These are phyloP conservation scores for Marmota monax DNA, from an alignment of 2,113 vertebrate genomes.

Conservation along the genomic window DNA sequence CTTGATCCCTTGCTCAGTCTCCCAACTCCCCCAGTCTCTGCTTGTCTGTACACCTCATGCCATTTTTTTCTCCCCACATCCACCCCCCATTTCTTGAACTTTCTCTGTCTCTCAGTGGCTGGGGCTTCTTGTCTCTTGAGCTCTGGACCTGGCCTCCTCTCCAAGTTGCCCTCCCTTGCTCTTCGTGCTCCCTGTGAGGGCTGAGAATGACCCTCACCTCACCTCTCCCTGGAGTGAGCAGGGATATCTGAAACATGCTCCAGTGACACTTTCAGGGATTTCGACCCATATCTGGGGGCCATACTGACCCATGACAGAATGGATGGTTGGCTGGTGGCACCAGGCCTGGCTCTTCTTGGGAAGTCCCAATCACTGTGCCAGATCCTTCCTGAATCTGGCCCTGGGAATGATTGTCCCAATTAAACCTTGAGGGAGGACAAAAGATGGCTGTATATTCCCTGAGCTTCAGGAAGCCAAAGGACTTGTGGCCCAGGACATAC, in stretches of 20 bases:
- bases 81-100: too few relatives aligned
- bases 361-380: not conserved
- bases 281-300: not conserved
- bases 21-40: not conserved
- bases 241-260: not conserved
- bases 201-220: not conserved
- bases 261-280: not conserved
- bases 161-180: not conserved
- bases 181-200: not conserved
- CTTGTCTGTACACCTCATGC: not conserved
- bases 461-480: slow-evolving; percentile 13
- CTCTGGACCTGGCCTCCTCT: too few relatives aligned
- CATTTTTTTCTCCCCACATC: not conserved
- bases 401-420: not conserved
- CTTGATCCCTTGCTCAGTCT: not conserved
- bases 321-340: not conserved
- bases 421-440: not conserved
- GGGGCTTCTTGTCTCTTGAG: too few relatives aligned
- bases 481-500: not conserved
- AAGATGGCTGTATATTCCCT: not conserved
- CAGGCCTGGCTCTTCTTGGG: not conserved
- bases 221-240: not conserved
- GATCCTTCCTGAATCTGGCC: not conserved
- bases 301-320: not conserved
- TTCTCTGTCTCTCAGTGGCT: too few relatives aligned